Evolutionary conservation across 2,113 vertebrate genomes (phyloP).

Genomic region (Anthoscopus minutus): DNA sequence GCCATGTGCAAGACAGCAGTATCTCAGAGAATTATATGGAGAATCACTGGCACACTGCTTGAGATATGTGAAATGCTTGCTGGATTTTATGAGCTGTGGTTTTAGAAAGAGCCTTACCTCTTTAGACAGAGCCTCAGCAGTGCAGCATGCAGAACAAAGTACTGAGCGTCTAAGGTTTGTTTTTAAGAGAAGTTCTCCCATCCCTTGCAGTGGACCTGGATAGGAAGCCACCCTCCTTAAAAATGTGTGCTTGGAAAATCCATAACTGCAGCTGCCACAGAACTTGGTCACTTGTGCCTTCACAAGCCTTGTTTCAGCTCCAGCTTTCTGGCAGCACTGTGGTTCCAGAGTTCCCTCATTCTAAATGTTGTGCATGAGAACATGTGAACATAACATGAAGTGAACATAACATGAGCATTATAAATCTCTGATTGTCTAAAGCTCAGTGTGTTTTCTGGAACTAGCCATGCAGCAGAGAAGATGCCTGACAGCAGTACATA

Average conservation of each 20-base stretch:
- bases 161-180: not conserved
- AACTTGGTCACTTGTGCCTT: not conserved
- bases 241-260: not conserved
- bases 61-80: not conserved
- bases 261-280: not conserved
- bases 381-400: not conserved
- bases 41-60: not conserved
- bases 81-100: not conserved
- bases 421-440: not conserved
- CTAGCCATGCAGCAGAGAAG: not conserved
- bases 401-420: not conserved
- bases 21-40: not conserved
- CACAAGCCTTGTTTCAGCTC: not conserved
- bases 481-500: not conserved
- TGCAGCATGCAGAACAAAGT: not conserved
- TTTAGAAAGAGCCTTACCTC: not conserved
- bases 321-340: not conserved
- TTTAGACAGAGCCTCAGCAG: not conserved
- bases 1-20: not conserved
- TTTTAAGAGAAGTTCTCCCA: not conserved
- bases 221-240: not conserved
- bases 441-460: not conserved
- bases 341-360: not conserved
- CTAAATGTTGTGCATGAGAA: not conserved
- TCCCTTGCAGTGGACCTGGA: not conserved